Percentiles rank a stretch among this genome's conserved stretches.
phyloP scores from a whole-genome alignment of 2,797 vertebrate genomes.

The Sebastes variabilis region DNA sequence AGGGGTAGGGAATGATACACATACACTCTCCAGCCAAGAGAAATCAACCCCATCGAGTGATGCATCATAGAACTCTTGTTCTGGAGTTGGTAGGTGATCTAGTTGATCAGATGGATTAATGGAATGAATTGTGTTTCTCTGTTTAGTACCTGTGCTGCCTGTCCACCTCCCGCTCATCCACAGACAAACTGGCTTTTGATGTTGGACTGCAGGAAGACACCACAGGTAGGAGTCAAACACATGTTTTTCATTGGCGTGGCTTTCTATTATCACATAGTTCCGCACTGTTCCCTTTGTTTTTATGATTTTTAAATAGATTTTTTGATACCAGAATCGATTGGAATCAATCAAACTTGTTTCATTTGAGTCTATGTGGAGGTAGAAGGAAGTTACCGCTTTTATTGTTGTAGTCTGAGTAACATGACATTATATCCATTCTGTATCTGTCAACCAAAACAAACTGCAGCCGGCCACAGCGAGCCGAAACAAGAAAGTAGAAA shows the following conservation, averaged over 20 bases:
- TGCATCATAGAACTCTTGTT: background rate
- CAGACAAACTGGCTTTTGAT: constrained; percentile 96
- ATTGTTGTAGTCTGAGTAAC: too few relatives aligned
- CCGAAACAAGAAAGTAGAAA: too few relatives aligned
- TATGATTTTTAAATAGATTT: too few relatives aligned
- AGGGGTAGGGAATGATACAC: background rate
- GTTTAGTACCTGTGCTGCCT: constrained; percentile 93
- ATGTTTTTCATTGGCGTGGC: background rate
- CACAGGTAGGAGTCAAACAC: constrained; percentile 81
- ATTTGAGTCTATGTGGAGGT: too few relatives aligned
- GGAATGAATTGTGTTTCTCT: constrained; percentile 6
- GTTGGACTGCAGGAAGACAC: constrained; percentile 95
- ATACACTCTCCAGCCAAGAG: background rate
- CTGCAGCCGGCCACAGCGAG: too few relatives aligned
- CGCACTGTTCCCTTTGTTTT: too few relatives aligned
- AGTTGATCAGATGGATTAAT: background rate
- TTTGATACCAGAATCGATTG: too few relatives aligned
- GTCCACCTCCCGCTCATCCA: constrained; percentile 94
- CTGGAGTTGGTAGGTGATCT: background rate
- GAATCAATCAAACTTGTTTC: too few relatives aligned
- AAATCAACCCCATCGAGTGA: background rate
- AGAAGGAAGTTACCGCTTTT: too few relatives aligned
- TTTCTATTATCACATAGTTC: background rate
- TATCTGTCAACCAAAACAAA: too few relatives aligned
- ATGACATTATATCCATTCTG: too few relatives aligned